Evolutionary conservation across 1,140 invertebrate genomes (phyloP).

Genomic region (Homarus americanus): DNA sequence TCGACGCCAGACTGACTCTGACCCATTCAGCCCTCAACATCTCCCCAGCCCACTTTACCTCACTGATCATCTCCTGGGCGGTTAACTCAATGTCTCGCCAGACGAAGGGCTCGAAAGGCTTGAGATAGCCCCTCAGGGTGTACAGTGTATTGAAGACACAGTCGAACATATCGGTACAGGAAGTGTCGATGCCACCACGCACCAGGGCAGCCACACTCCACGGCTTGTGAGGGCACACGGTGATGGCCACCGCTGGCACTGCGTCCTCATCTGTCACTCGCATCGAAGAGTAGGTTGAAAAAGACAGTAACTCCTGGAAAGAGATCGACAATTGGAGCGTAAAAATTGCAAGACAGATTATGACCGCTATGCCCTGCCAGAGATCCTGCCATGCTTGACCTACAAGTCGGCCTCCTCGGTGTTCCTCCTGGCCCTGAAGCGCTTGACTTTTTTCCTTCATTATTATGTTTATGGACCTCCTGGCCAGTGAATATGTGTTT

Average conservation of each 20-base stretch:
- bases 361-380: not conserved
- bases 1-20: not conserved
- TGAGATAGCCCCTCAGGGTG: not conserved
- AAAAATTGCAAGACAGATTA: not conserved
- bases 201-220: conserved; percentile 4
- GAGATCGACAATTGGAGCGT: not conserved
- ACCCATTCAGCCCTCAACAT: not conserved
- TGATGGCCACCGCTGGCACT: not conserved
- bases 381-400: not conserved
- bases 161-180: not conserved
- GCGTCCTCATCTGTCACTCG: not conserved
- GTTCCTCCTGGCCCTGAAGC: not conserved
- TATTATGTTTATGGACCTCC: too few species aligned
- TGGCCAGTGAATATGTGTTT: too few species aligned
- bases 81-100: not conserved
- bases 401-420: too few species aligned
- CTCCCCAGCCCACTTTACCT: conserved; percentile 1
- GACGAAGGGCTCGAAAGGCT: not conserved
- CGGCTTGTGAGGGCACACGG: not conserved
- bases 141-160: not conserved
- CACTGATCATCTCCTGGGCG: not conserved
- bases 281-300: conserved; percentile 16
- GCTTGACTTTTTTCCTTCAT: not conserved
- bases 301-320: not conserved
- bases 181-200: not conserved